Base-by-base conservation (phyloP, 2,888 invertebrate species). In the Linnaemya tessellans region DNA sequence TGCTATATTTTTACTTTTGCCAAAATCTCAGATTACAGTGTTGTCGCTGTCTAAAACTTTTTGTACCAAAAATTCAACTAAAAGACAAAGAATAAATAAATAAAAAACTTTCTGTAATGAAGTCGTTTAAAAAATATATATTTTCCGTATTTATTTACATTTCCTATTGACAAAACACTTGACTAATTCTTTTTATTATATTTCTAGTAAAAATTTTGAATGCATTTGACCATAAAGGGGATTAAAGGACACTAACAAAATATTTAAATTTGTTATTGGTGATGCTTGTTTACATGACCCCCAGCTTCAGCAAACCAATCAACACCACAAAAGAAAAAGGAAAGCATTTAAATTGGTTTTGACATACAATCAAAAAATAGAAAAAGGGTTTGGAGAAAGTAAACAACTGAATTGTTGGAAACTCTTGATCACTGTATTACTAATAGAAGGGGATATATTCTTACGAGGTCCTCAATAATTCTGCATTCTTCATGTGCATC, bases 281-380 rank as follows among this genome's bases (percentile, higher is more conserved):
- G 51, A 11, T 30, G 62, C 0, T 18, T 70, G 18, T 74, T 54
- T 49, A 35, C 30, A 65, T 71, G 84, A 56, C 60, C 65, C 70
- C 56, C 62, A 77, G 77, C 77, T 67, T 62, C 35, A 68, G 51
- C 38, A 30, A 38, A 78, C 10, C 64, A 79, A 15, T 35, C 22
- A 70, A 18, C 8, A 71, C 25, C 25, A 46, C 43, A 75, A 58
- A 67, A n/a, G n/a, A n/a, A n/a, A 43, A 70, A 15, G 41, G 18
- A 78, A 35, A 84, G 78, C 64, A 78, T 81, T 84, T 73, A 70
- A 78, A 74, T 58, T 84, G 67, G 84, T 77, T 77, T 80, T 73
- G 62, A 84, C 54, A 80, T 80, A 80, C 67, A 71, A 2, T 80
- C 67, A 68, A 56, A 70, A 15, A 71, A 30, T 15, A 41, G 64